Evolutionary conservation across 23 tunicate species (phyloP).

Genomic region (Halocynthia roretzi): DNA sequence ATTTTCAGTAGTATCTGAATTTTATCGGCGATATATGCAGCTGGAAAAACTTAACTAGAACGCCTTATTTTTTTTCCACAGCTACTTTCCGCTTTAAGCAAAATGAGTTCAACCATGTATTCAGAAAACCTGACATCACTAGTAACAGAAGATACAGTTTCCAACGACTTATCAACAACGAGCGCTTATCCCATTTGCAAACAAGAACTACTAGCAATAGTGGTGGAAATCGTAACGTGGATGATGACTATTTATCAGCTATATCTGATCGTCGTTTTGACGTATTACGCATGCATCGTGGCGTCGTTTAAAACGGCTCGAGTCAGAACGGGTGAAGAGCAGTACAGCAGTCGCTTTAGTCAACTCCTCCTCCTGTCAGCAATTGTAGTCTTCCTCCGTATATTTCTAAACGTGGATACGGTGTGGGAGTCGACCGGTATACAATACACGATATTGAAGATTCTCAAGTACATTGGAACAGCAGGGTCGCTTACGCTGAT

Average conservation of each 20-base stretch:
- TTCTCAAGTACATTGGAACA: constrained; percentile 15
- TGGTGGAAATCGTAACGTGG: constrained; percentile 9
- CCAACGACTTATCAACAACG: too few relatives aligned
- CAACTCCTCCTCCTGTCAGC: constrained; percentile 17
- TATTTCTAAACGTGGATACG: constrained; percentile 7
- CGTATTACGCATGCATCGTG: constrained; percentile 18
- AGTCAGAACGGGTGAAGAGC: constrained; percentile 21
- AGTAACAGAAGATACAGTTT: too few relatives aligned
- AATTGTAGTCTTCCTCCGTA: constrained; percentile 4
- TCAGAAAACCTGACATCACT: too few relatives aligned
- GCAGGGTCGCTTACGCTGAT: constrained; percentile 4
- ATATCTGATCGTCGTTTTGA: constrained; percentile 13
- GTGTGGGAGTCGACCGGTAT: constrained; percentile 7
- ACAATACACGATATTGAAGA: constrained; percentile 10
- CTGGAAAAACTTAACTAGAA: too few relatives aligned
- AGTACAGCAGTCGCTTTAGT: constrained; percentile 10
- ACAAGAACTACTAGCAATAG: not conserved
- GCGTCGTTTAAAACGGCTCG: constrained; percentile 9
- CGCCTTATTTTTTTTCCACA: too few relatives aligned
- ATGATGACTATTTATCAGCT: constrained; percentile 7
- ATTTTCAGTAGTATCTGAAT: too few relatives aligned
- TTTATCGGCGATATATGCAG: too few relatives aligned
- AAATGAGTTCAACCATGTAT: too few relatives aligned
- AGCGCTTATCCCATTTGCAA: not conserved
- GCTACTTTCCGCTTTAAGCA: too few relatives aligned